Conservation (phyloP, 2,113 vertebrate genomes). For the Xenotilapia caudafasciata region DNA sequence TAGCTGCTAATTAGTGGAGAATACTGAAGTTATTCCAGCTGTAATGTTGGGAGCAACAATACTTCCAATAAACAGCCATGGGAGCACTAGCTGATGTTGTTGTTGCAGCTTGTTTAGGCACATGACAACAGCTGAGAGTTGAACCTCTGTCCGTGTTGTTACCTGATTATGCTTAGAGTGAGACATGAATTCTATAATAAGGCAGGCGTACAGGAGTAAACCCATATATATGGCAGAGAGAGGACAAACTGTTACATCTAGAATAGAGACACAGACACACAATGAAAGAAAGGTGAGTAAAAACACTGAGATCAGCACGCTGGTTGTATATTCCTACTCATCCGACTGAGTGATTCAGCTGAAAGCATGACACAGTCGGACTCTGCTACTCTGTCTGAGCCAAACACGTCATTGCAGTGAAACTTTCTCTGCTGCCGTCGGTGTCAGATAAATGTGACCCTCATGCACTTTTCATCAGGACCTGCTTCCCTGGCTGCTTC, state of each 20-base stretch:
- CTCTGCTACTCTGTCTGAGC: accelerated
- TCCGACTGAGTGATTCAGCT: neutral
- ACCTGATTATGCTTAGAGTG: accelerated
- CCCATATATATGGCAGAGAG: neutral
- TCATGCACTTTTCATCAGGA: neutral
- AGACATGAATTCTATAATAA: neutral
- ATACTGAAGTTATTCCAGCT: neutral
- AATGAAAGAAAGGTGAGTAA: neutral
- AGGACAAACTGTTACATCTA: neutral
- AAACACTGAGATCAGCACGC: neutral
- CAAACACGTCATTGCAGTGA: neutral
- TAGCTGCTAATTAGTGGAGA: neutral
- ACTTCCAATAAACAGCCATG: neutral
- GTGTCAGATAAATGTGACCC: neutral
- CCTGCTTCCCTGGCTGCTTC: neutral
- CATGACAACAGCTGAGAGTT: accelerated
- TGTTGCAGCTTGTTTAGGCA: neutral
- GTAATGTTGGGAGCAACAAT: accelerated
- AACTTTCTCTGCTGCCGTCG: neutral
- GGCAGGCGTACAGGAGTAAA: neutral
- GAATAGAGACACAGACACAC: neutral
- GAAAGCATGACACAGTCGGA: neutral
- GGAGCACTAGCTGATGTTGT: accelerated
- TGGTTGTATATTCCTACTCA: neutral
- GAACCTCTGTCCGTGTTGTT: accelerated